Percentiles rank a stretch among this genome's conserved stretches.
Evolutionary conservation across 2,113 vertebrate species (phyloP).

Genomic region (Callithrix jacchus): DNA sequence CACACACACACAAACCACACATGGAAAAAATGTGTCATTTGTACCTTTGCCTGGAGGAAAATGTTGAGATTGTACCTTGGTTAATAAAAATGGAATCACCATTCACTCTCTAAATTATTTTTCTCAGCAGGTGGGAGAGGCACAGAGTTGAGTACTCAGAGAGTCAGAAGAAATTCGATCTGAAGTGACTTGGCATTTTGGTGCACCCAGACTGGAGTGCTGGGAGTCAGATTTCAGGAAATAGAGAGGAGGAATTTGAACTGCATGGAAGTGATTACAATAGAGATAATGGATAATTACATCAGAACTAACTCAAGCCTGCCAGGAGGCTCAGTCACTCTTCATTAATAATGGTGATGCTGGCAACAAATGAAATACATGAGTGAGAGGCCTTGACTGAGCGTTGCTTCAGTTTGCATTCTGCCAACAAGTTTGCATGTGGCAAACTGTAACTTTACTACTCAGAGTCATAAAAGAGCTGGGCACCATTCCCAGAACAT

Average conservation of each 20-base stretch:
- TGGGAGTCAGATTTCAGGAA: conserved; percentile 59
- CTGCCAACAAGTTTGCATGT: conserved; percentile 52
- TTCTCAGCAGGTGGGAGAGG: conserved; percentile 61
- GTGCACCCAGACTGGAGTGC: conserved; percentile 57
- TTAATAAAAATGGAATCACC: conserved; percentile 76
- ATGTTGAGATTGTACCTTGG: conserved; percentile 65
- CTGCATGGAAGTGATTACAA: conserved; percentile 35
- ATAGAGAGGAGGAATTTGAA: background rate
- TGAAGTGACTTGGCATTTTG: conserved; percentile 74
- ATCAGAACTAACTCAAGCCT: conserved; percentile 54
- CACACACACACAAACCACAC: conserved; percentile 59
- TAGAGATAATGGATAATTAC: conserved; percentile 56
- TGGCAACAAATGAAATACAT: conserved; percentile 6
- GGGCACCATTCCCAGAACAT: conserved; percentile 70
- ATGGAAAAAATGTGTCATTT: conserved; percentile 80
- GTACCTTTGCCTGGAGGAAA: conserved; percentile 75
- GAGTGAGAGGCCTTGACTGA: conserved; percentile 16
- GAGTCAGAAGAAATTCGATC: conserved; percentile 51
- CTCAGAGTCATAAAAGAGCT: conserved; percentile 69
- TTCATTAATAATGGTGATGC: conserved; percentile 61
- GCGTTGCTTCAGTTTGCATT: background rate
- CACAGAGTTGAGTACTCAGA: conserved; percentile 15
- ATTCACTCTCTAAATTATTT: conserved; percentile 67
- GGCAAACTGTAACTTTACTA: conserved; percentile 54
- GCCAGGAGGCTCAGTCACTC: background rate